Base-by-base conservation (phyloP, 2,888 invertebrate species). In the Aphodius granarius region DNA sequence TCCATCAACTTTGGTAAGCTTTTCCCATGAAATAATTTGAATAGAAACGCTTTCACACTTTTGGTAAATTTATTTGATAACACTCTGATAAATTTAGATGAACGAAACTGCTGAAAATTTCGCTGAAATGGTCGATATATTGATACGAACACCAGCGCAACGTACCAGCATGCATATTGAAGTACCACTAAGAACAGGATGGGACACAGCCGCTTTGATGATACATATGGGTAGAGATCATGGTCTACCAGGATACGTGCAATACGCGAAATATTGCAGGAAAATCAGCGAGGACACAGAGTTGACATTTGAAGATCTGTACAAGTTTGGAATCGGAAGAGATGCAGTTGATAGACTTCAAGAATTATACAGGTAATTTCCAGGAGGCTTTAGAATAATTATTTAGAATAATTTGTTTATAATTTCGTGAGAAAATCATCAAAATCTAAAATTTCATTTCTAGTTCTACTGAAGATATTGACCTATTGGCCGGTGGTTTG, bases 401-500 rank as follows among this genome's bases (percentile, higher is more conserved):
- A 9, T 13, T 13, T 62, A 62, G 63, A 9, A 62, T 9, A 9
- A 13, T 62, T 18, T 18, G 20, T 5, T 16, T n/a, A n/a, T n/a
- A n/a, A n/a, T n/a, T n/a, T n/a, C n/a, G n/a, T n/a, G n/a, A n/a
- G n/a, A n/a, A n/a, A 68, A 9, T n/a, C n/a, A n/a, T n/a, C n/a
- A n/a, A n/a, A n/a, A n/a, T n/a, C n/a, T 20, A 62, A 64, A 17
- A 43, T 64, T 19, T 78, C 17, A 81, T 83, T 84, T 88, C 78
- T 81, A 91, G 92, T 75, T 89, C 89, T 74, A 89, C 93, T 0
- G 92, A 93, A 80, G 96, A 97, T 82, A 90, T 97, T 17, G 97
- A 98, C 84, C 88, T 97, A 15, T 90, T 97, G 82, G 91, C 94
- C 3, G 97, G 95, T 43, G 96, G 94, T 2, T 88, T 96, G 13